phyloP scores from a whole-genome alignment of 2,888 invertebrate species.

The Tenthredo notha region DNA sequence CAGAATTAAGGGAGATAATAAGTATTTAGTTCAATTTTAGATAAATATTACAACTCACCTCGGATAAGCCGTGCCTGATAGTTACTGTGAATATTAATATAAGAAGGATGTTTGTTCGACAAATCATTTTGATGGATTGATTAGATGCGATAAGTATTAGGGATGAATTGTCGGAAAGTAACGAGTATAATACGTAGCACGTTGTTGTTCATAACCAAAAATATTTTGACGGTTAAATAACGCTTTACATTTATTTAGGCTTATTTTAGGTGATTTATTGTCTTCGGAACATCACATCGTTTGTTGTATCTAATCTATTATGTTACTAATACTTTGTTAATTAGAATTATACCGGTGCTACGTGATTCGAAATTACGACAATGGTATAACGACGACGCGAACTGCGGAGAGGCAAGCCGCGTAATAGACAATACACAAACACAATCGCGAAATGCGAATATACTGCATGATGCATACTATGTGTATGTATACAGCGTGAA shows the following conservation, averaged over 20 bases:
- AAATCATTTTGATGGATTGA: not conserved
- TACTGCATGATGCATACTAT: too few species aligned
- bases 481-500: too few species aligned
- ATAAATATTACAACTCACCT: slow-evolving; percentile 1
- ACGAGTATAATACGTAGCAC: not conserved
- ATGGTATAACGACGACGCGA: not conserved
- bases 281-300: not conserved
- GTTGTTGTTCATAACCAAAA: slow-evolving; percentile 12
- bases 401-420: not conserved
- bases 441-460: too few species aligned
- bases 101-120: not conserved
- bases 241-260: not conserved
- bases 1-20: not conserved
- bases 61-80: not conserved
- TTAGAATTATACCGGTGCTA: not conserved
- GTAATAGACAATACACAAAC: not conserved
- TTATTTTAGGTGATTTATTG: not conserved
- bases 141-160: not conserved
- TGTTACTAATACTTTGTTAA: not conserved
- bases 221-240: not conserved
- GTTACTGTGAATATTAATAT: not conserved
- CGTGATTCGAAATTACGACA: not conserved
- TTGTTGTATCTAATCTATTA: not conserved
- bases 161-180: not conserved
- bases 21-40: not conserved